phyloP scores from a whole-genome alignment of 2,113 vertebrate genomes.

The Ictalurus punctatus region DNA sequence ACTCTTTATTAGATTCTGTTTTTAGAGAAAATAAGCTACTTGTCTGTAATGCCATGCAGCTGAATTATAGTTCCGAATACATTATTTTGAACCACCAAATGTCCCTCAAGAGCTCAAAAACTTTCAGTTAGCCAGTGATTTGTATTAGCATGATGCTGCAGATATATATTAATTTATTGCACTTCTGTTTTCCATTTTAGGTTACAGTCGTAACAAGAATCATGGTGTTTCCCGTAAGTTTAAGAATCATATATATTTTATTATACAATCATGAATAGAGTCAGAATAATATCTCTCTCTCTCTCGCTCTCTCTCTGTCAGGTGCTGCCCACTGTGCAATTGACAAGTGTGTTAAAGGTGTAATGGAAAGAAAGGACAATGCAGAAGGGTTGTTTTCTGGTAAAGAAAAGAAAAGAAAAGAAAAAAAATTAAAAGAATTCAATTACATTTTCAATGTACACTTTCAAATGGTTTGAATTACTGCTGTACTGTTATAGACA shows the following conservation, averaged over 20 bases:
- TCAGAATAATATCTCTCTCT: background rate
- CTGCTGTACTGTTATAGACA: background rate
- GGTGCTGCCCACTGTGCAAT: constrained; percentile 38
- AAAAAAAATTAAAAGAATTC: background rate
- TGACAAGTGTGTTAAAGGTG: constrained; percentile 6
- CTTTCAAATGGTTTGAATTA: background rate
- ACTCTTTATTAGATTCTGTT: background rate
- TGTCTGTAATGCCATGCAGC: background rate
- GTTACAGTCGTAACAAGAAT: constrained; percentile 14
- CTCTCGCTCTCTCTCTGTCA: background rate
- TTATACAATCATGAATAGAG: background rate
- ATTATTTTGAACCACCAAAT: background rate
- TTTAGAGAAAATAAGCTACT: background rate
- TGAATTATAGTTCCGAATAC: background rate
- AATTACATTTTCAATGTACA: background rate
- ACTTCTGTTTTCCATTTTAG: constrained; percentile 16
- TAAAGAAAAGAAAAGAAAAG: background rate
- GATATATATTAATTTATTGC: background rate
- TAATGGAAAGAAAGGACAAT: background rate
- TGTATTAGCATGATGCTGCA: background rate
- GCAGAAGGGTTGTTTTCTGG: background rate
- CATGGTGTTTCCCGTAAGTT: constrained; percentile 20
- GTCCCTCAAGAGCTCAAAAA: background rate
- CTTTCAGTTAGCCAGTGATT: background rate
- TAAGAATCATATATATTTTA: background rate